These are phyloP conservation scores for Cyprinodon variegatus DNA, from an alignment of 2,113 vertebrate species.

Conservation along the genomic window DNA sequence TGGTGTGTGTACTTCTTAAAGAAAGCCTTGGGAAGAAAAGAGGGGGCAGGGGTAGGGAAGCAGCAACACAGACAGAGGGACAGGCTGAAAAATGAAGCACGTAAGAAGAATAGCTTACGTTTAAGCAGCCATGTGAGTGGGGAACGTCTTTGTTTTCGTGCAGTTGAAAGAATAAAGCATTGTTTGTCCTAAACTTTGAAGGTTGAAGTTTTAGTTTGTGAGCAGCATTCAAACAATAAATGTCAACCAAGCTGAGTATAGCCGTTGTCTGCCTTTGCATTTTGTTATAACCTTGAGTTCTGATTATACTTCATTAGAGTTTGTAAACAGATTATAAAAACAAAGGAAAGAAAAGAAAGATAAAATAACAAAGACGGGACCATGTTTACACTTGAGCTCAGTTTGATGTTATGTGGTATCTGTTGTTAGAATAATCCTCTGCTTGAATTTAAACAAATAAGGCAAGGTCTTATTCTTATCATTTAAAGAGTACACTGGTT, in stretches of 20 bases:
- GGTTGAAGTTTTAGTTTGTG: neutral
- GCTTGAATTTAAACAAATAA: no score
- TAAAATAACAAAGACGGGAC: no score
- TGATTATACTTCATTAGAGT: neutral
- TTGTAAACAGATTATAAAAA: neutral
- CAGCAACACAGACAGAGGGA: conserved; percentile 9
- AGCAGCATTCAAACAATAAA: neutral
- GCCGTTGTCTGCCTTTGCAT: neutral
- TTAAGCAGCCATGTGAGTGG: neutral
- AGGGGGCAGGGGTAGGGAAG: conserved; percentile 7
- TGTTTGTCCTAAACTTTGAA: neutral
- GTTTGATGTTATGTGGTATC: no score
- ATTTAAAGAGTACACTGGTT: no score
- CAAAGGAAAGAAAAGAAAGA: no score
- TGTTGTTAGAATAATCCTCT: no score
- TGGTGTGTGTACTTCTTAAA: conserved; percentile 53
- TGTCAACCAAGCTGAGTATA: neutral
- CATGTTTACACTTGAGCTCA: no score
- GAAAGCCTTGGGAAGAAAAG: conserved; percentile 59
- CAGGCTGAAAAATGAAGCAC: conserved; percentile 10
- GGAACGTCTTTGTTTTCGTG: conserved; percentile 7
- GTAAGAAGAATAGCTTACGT: conserved; percentile 15
- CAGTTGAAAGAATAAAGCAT: neutral
- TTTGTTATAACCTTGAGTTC: neutral
- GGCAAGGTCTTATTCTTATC: no score